These are phyloP conservation scores for Orthosia cruda DNA, from an alignment of 2,888 invertebrate species.

Conservation along the genomic window DNA sequence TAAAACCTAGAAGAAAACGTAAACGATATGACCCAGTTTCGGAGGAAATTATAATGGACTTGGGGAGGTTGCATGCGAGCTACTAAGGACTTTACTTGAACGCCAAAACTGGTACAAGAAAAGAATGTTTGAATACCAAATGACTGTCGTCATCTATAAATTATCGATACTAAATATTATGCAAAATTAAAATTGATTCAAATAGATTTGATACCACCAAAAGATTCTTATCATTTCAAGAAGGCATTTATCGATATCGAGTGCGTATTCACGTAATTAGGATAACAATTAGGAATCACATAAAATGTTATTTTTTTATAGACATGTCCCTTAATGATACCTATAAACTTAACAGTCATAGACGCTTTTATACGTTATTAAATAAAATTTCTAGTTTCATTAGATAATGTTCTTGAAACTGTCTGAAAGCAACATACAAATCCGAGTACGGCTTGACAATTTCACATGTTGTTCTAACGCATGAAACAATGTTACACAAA, in stretches of 20 bases:
- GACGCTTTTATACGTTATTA: background rate
- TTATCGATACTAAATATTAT: slow-evolving; percentile 10
- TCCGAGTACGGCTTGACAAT: background rate
- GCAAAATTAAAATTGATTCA: background rate
- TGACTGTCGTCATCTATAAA: slow-evolving; percentile 24
- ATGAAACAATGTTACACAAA: slow-evolving; percentile 33
- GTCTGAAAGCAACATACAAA: background rate
- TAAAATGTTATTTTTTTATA: background rate
- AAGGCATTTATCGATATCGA: slow-evolving; percentile 36
- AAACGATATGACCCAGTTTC: slow-evolving; percentile 34
- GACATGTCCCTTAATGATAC: background rate
- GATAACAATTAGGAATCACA: slow-evolving; percentile 30
- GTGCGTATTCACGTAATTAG: slow-evolving; percentile 3
- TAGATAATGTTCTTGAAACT: background rate
- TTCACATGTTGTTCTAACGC: background rate
- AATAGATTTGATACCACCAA: slow-evolving; percentile 8
- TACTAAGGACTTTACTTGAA: background rate
- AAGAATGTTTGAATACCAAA: slow-evolving; percentile 18
- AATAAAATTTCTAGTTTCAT: background rate
- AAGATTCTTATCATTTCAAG: slow-evolving; percentile 40
- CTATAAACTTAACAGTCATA: background rate
- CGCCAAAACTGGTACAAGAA: background rate
- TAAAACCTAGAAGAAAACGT: slow-evolving; percentile 39
- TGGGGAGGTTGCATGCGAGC: background rate
- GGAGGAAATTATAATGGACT: slow-evolving; percentile 26